phyloP scores from a whole-genome alignment of 37 sponge, comb jelly and placozoan species.

The Diacarnus erythraeanus region DNA sequence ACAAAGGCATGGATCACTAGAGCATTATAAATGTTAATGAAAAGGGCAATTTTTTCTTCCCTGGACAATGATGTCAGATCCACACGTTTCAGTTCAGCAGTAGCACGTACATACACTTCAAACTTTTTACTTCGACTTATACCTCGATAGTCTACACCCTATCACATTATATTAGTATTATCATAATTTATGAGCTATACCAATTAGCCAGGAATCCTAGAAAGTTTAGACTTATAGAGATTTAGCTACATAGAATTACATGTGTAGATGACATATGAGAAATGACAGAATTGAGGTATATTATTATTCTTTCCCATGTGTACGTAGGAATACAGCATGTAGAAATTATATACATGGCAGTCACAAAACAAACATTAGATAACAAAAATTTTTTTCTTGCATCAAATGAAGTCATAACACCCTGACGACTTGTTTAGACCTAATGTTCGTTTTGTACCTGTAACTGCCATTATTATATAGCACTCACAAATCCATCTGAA shows the following conservation, averaged over 20 bases:
- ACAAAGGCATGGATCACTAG: constrained; percentile 95
- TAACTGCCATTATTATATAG: not conserved
- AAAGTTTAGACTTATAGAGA: too few relatives aligned
- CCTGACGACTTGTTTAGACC: too few relatives aligned
- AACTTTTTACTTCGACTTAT: constrained; percentile 88
- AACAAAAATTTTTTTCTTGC: too few relatives aligned
- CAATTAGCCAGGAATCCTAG: too few relatives aligned
- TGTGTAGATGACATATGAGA: too few relatives aligned
- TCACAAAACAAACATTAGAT: not conserved
- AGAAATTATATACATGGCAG: not conserved
- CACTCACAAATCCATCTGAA: constrained; percentile 75
- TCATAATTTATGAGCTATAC: too few relatives aligned
- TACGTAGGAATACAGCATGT: not conserved
- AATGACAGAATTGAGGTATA: too few relatives aligned
- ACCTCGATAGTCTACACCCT: constrained; percentile 87
- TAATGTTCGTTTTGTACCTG: too few relatives aligned
- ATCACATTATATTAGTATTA: not conserved
- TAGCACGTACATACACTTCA: constrained; percentile 76
- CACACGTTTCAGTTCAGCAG: constrained; percentile 90
- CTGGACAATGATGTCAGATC: constrained; percentile 56
- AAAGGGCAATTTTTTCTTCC: constrained; percentile 85
- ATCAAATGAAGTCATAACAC: too few relatives aligned
- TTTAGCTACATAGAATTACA: too few relatives aligned
- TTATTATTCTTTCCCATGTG: not conserved
- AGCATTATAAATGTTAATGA: constrained; percentile 97